A percentile compares a stretch with the other conserved stretches of the same genome.
These are phyloP conservation scores for Psilopogon haemacephalus DNA, from an alignment of 2,113 vertebrate genomes.

Conservation along the genomic window DNA sequence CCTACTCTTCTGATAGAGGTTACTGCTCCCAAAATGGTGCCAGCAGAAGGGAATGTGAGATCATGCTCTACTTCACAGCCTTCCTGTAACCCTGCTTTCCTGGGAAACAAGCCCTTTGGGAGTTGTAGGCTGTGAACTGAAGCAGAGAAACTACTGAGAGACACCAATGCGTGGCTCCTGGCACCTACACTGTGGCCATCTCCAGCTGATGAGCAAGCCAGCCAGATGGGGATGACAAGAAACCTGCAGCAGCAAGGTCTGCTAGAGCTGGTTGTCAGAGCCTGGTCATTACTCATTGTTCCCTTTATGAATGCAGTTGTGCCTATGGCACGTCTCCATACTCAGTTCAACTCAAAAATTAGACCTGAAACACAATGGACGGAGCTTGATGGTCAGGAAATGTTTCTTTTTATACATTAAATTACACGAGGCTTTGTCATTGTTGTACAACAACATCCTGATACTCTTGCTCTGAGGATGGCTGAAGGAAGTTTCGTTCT, in stretches of 20 bases:
- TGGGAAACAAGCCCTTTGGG: neutral
- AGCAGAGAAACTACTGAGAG: neutral
- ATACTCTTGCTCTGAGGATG: neutral
- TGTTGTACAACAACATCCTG: neutral
- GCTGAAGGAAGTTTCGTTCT: constrained; percentile 18
- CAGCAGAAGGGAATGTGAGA: neutral
- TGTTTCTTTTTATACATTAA: constrained; percentile 29
- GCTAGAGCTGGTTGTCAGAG: neutral
- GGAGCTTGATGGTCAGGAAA: neutral
- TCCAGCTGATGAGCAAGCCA: neutral
- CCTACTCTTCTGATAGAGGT: neutral
- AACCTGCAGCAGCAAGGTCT: neutral
- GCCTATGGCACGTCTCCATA: neutral
- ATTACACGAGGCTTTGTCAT: neutral
- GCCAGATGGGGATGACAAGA: neutral
- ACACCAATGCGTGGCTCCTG: neutral
- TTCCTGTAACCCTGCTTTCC: neutral
- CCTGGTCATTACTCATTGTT: neutral
- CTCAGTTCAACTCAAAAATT: neutral
- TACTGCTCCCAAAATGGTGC: neutral
- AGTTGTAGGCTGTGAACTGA: neutral
- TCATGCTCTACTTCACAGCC: neutral
- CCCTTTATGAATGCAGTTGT: neutral
- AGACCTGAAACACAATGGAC: neutral
- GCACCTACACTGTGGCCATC: neutral